Evolutionary conservation across 53 echinoderm and acorn worm species (phyloP), one percentile per base, ranked within the genome.

Genomic region (Crossaster papposus): DNA sequence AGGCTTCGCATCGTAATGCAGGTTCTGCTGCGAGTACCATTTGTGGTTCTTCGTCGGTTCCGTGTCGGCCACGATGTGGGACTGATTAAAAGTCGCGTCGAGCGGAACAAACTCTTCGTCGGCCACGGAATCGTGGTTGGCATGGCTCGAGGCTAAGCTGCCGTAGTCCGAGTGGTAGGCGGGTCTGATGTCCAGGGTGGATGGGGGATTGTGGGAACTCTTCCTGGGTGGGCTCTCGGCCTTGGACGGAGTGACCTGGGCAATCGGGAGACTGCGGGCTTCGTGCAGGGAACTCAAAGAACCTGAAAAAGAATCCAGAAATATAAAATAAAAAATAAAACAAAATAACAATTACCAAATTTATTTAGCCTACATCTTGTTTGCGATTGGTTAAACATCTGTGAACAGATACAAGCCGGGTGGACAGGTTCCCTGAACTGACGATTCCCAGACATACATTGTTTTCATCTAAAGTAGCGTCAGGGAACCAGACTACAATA

Each of bases 191-290:
- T 54, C 35, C 31, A 87, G 53, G 58, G 76, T 65, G 54, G 87
- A 87, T 4, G 87, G 75, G 23, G 55, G 55, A 14, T 77, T 54
- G 36, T 76, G 75, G 12, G 37, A 10, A 55, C 36, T 87, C 63
- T 75, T 77, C 51, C 77, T 75, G 34, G 87, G 87, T 14, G 77
- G 75, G 75, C 35, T 77, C 87, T 87, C 75, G 11, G 87, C 75
- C 37, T 87, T 75, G n/a, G 87, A 87, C 8, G 90, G 90, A 30
- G 77, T 75, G 54, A 90, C 90, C 22, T 90, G 90, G 68, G 90
- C 90, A 22, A 90, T 83, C 22, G 90, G 90, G 50, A 83, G 90
- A 36, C 37, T 90, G 58, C 90, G 77, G 37, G 83, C 58, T 63
- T 90, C 90, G 54, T 90, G 72, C 4, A 52, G 53, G 51, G 73